These are phyloP conservation scores for Schizopygopsis pylzovi DNA, from an alignment of 2,797 vertebrate species.

Conservation along the genomic window DNA sequence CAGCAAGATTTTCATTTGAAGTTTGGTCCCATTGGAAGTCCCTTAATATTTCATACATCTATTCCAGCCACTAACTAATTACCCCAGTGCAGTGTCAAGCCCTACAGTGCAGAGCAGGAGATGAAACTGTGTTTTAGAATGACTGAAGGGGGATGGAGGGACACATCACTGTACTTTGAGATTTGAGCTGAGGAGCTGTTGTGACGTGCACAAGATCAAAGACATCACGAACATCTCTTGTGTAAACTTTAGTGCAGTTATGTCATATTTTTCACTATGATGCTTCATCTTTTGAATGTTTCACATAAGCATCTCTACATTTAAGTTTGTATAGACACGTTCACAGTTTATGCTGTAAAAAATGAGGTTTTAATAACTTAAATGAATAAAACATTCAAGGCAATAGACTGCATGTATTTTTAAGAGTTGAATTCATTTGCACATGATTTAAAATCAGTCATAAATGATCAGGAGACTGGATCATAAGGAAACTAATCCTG, in stretches of 20 bases:
- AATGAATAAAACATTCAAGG: not conserved
- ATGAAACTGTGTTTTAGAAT: constrained; percentile 36
- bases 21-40: constrained; percentile 53
- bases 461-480: not conserved
- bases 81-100: constrained; percentile 57
- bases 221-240: not conserved
- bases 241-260: not conserved
- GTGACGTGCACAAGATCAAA: constrained; percentile 25
- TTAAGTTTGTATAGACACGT: not conserved
- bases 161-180: constrained; percentile 28
- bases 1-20: constrained; percentile 58
- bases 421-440: not conserved
- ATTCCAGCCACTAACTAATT: constrained; percentile 61
- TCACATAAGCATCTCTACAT: not conserved
- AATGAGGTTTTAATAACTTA: not conserved
- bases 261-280: not conserved
- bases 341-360: not conserved
- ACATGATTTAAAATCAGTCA: not conserved
- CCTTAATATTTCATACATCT: constrained; percentile 63
- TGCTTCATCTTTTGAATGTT: not conserved
- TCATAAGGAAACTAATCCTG: not conserved
- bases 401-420: not conserved
- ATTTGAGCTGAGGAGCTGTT: constrained; percentile 16
- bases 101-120: constrained; percentile 51
- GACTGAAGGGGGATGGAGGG: constrained; percentile 26